Evolutionary conservation across 2,797 vertebrate species (phyloP), one percentile per base, ranked within the genome.

Genomic region (Tapirus indicus): DNA sequence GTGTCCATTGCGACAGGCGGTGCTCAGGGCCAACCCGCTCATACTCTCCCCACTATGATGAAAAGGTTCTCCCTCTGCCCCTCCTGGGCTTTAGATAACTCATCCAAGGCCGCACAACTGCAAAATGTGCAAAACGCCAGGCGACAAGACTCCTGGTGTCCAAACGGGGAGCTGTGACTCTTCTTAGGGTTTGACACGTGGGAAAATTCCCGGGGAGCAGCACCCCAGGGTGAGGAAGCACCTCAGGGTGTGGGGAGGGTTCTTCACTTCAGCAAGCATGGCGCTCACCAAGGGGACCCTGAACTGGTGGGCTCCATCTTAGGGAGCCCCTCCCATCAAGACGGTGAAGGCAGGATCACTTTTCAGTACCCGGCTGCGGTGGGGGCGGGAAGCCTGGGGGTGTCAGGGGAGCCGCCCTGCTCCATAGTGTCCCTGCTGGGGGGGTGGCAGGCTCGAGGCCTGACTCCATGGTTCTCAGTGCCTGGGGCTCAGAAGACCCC

Each of bases 321-420:
- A 38, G 41, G 64, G 64, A 20, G 47, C 13, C 1, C 35, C 29
- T n/a, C 20, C 1, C 21, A 0, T 27, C 9, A 18, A 29, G 21
- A 68, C 4, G 1, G 11, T 29, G 16, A 18, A 2, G 1, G 35
- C 4, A 18, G 52, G 17, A 21, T 21, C 7, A 1, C 23, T 7
- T 35, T 62, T 64, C 29, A 54, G 41, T 18, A 29, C 7, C 56
- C 38, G 29, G 58, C 41, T 20, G 27, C 38, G 14, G 0, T 7
- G 16, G 21, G 32, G 82, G 29, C 12, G 1, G 52, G 47, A 11
- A 17, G 5, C 25, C 79, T 1, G 47, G 71, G 25, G 11, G 1
- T 11, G 60, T 68, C 18, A 6, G 0, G 25, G 25, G 71, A 32
- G 41, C 29, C 54, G 7, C 85, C 29, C 38, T 60, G 29, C 54